A percentile compares a stretch with the other conserved stretches of the same genome.
phyloP scores from a whole-genome alignment of 1,140 invertebrate species.

The Procambarus clarkii region DNA sequence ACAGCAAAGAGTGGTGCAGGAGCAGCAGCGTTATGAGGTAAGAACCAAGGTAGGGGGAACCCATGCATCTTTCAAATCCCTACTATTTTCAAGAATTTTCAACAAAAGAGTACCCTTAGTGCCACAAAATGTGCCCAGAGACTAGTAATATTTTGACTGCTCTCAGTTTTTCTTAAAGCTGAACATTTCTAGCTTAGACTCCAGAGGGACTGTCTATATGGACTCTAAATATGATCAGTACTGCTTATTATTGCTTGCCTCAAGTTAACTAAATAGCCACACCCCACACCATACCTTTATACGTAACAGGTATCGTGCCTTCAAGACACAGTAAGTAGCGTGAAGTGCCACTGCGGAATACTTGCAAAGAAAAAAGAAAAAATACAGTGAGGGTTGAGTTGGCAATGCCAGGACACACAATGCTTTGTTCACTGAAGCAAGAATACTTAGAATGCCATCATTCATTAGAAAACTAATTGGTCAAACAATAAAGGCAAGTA shows the following conservation, averaged over 20 bases:
- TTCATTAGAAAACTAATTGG: neutral
- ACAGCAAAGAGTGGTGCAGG: neutral
- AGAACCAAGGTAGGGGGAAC: conserved; percentile 13
- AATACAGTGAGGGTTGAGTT: conserved; percentile 58
- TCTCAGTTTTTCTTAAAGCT: conserved; percentile 28
- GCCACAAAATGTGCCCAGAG: conserved; percentile 26
- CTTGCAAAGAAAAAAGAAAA: conserved; percentile 64
- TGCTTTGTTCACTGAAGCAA: conserved; percentile 50
- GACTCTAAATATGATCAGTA: conserved; percentile 38
- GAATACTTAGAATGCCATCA: conserved; percentile 29
- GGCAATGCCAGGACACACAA: conserved; percentile 46
- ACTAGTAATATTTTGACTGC: conserved; percentile 50
- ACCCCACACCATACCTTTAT: conserved; percentile 83
- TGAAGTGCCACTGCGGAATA: conserved; percentile 72
- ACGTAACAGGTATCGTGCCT: conserved; percentile 94
- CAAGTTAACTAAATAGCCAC: conserved; percentile 42
- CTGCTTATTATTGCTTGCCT: conserved; percentile 50
- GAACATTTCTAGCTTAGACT: conserved; percentile 25
- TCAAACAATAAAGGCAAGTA: neutral
- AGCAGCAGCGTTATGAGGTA: conserved; percentile 35
- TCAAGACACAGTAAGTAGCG: conserved; percentile 84
- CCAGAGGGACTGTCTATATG: conserved; percentile 39
- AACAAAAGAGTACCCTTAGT: neutral
- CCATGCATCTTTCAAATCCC: conserved; percentile 26
- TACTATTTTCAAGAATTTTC: neutral